A percentile compares a stretch with the other conserved stretches of the same genome.
These are phyloP conservation scores for Aepyceros melampus DNA, from an alignment of 2,113 vertebrate species.

Conservation along the genomic window DNA sequence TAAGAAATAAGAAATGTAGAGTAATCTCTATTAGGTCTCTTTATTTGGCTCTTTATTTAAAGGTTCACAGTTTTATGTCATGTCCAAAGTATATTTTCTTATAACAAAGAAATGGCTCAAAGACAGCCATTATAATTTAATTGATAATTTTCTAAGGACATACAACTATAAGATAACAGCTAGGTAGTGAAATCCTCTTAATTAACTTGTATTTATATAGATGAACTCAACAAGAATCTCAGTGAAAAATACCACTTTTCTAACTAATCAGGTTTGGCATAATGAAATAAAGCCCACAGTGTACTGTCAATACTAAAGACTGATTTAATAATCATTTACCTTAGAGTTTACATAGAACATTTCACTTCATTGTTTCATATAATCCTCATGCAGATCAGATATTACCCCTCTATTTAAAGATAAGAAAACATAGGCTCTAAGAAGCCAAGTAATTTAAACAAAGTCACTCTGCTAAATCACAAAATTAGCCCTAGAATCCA, in stretches of 20 bases:
- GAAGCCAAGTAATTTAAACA: background rate
- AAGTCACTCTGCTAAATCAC: background rate
- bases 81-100: background rate
- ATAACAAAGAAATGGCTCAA: background rate
- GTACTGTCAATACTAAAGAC: background rate
- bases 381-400: background rate
- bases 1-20: slow-evolving; percentile 7
- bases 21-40: background rate
- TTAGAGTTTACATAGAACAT: background rate
- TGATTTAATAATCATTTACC: background rate
- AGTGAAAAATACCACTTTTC: background rate
- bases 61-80: background rate
- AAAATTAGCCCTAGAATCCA: background rate
- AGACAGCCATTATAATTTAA: background rate
- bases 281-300: background rate
- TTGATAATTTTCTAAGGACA: background rate
- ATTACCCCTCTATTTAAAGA: background rate
- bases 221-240: background rate
- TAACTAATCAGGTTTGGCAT: background rate
- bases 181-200: background rate
- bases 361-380: background rate
- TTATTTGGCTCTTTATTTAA: background rate
- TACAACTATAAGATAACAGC: background rate
- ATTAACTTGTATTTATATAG: background rate
- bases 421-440: background rate